phyloP scores from a whole-genome alignment of 2,113 vertebrate genomes.

The Tonatia bakeri region DNA sequence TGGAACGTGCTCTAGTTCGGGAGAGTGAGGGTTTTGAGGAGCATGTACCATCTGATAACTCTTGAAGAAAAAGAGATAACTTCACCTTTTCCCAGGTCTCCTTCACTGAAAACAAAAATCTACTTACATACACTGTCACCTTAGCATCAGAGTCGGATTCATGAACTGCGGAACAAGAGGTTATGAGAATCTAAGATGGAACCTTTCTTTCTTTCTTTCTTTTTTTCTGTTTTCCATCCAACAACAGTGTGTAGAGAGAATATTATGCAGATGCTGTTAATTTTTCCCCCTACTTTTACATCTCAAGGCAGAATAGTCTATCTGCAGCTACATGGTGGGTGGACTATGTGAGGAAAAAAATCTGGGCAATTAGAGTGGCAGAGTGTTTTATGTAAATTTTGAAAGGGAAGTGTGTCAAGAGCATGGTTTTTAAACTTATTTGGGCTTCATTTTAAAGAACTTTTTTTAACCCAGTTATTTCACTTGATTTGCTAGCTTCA shows the following conservation, averaged over 20 bases:
- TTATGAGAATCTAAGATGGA: slow-evolving; percentile 81
- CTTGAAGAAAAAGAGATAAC: slow-evolving; percentile 82
- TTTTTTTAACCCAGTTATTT: slow-evolving; percentile 70
- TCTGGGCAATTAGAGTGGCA: slow-evolving; percentile 72
- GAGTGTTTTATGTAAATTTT: slow-evolving; percentile 77
- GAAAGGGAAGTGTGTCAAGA: slow-evolving; percentile 72
- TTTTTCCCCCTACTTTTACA: slow-evolving; percentile 76
- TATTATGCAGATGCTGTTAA: slow-evolving; percentile 79
- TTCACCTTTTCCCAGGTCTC: slow-evolving; percentile 69
- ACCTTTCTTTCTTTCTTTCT: slow-evolving; percentile 74
- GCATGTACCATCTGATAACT: slow-evolving; percentile 93
- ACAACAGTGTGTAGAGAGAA: slow-evolving; percentile 80
- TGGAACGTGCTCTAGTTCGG: slow-evolving; percentile 94
- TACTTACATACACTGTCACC: slow-evolving; percentile 87
- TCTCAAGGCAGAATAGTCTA: slow-evolving; percentile 72
- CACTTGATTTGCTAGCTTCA: slow-evolving; percentile 80
- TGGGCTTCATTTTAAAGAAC: slow-evolving; percentile 75
- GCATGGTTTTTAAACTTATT: slow-evolving; percentile 74
- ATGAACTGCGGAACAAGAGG: slow-evolving; percentile 82
- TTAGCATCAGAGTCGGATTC: slow-evolving; percentile 86
- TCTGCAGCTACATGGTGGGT: slow-evolving; percentile 66
- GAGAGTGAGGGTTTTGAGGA: slow-evolving; percentile 98
- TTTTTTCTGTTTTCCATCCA: slow-evolving; percentile 78
- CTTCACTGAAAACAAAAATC: slow-evolving; percentile 82
- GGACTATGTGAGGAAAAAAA: slow-evolving; percentile 67